Percentiles rank a stretch among this genome's conserved stretches.
phyloP scores from a whole-genome alignment of 2,888 invertebrate species.

The Perithous albicinctus region DNA sequence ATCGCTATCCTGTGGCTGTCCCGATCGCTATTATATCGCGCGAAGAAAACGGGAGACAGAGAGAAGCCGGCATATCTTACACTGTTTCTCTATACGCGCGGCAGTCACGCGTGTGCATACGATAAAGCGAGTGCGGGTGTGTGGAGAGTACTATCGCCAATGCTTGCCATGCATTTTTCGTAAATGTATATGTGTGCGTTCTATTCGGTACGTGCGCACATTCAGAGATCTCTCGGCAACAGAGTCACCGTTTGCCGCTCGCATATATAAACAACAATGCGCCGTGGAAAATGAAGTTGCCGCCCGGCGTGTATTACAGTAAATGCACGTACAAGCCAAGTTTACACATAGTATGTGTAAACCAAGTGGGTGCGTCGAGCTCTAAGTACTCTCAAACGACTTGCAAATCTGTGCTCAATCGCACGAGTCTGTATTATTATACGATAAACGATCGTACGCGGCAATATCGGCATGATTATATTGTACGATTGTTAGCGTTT shows the following conservation, averaged over 20 bases:
- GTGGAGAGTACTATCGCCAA: constrained; percentile 40
- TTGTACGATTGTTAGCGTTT: constrained; percentile 42
- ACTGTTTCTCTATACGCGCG: constrained; percentile 21
- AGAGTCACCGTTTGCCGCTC: constrained; percentile 23
- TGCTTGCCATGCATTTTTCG: background rate
- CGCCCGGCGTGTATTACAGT: constrained; percentile 35
- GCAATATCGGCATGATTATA: constrained; percentile 58
- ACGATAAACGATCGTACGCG: constrained; percentile 59
- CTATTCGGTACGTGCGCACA: background rate
- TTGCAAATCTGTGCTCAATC: constrained; percentile 48
- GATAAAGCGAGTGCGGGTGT: constrained; percentile 49
- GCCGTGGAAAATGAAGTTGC: constrained; percentile 77
- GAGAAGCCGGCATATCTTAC: constrained; percentile 4
- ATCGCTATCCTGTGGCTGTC: constrained; percentile 56
- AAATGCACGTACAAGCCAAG: constrained; percentile 38
- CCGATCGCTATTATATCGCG: constrained; percentile 17
- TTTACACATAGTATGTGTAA: constrained; percentile 30
- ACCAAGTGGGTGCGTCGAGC: constrained; percentile 64
- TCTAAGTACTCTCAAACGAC: constrained; percentile 52
- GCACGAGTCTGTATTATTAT: constrained; percentile 39
- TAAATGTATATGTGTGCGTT: background rate
- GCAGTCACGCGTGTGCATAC: constrained; percentile 42
- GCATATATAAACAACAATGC: constrained; percentile 71
- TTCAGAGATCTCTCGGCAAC: background rate
- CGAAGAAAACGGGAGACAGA: constrained; percentile 26